Evolutionary conservation across 2,113 vertebrate species (phyloP), one percentile per base, ranked within the genome.

Genomic region (Oryzias javanicus): DNA sequence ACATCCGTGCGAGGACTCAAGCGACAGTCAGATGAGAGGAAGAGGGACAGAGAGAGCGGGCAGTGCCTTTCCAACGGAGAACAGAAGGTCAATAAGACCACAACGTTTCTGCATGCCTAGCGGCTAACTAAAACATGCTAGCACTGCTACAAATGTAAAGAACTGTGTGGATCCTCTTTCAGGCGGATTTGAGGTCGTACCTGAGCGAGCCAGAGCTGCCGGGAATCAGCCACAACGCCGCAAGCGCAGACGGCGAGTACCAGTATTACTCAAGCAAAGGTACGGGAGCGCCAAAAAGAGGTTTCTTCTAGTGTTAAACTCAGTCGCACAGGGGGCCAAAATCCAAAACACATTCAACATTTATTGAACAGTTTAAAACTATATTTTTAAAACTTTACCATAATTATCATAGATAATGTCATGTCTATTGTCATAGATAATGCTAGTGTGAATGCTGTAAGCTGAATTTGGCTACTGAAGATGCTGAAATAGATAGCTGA

Each of bases 1-100:
- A 97, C 91, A 0, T 98, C 97, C 0, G 97, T 99, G 71, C 91
- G 97, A 2, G 97, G 96, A 48, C 92, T 98, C 20, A 99, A 98
- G 70, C 93, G 97, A 3, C 97, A 99, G 72, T 99, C 97, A 0
- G 96, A 98, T 0, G 97, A 96, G 87, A 94, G 96, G 83, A 97
- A 94, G 83, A 84, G 94, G 70, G 97, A 98, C 84, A 80, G 95
- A 48, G 97, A 98, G 54, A 83, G 90, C 0, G 94, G 94, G 4
- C 93, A 93, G 75, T 94, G 83, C 14, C 50, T 80, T 24, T 67
- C 90, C 48, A 96, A 97, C 3, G 97, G 96, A 76, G 96, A 98
- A 75, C 91, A 87, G 24, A 92, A 93, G 93, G 96, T 97, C 84
- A 0, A 40, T 2, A n/a, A 1, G 10, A 4, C 18, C 35, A 25